Evolutionary conservation across 1,140 invertebrate genomes (phyloP), one percentile per base, ranked within the genome.

Genomic region (Halictus rubicundus): DNA sequence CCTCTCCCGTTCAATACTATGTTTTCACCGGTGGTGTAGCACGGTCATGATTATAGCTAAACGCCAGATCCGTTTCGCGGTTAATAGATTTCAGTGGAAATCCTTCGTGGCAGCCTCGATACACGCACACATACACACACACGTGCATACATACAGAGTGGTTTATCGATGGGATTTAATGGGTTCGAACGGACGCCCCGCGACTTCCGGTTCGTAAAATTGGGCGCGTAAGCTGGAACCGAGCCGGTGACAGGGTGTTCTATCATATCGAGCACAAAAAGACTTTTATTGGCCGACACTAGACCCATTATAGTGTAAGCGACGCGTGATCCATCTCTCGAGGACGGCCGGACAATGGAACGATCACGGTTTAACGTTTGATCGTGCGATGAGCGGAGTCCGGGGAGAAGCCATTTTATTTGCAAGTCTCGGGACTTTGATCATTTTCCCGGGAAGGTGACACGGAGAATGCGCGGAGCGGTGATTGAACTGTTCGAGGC

Each of bases 291-390:
- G 88, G 83, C 74, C 88, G 91, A 90, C 90, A 89, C 74, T 88
- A 88, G 82, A 75, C 70, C 87, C 88, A 91, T 92, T 93, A 91
- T 90, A 90, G 90, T 89, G 88, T 72, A 61, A 66, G 81, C 83
- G 42, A 88, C 84, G 86, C 87, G 90, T 88, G 90, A 93, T 93
- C 92, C 91, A 92, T 93, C 92, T 92, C 87, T 60, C 61, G 74
- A 65, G 79, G 87, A 92, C 92, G 88, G 89, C 69, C 73, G 76
- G 65, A 92, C 92, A 92, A 93, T 92, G 75, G 82, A 80, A 65
- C 74, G 87, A 90, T 89, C 88, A 89, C 84, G 82, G 83, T 86
- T 77, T 69, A 82, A 84, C 79, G 78, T 84, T 84, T 83, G 76
- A 83, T 72, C 76, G 76, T 72, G 52, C 54, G 78, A 85, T 68